Evolutionary conservation across 2,797 vertebrate genomes (phyloP).

Genomic region (Eidolon dupreanum): DNA sequence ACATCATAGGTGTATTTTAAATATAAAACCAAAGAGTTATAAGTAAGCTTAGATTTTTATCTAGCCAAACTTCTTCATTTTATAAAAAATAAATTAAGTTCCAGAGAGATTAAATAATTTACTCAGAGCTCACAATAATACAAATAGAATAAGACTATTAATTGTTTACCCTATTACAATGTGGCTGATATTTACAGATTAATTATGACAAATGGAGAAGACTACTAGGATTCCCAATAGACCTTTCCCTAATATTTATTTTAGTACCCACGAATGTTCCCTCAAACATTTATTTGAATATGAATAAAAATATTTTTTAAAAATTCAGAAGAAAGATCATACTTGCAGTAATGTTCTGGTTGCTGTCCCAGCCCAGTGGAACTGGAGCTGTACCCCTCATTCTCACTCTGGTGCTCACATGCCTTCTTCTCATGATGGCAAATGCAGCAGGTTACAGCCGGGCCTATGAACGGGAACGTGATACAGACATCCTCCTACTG

Average conservation of each 20-base stretch:
- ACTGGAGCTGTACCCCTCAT: not conserved
- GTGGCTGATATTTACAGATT: not conserved
- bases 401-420: not conserved
- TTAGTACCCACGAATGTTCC: not conserved
- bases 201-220: not conserved
- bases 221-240: not conserved
- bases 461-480: not conserved
- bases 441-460: not conserved
- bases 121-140: not conserved
- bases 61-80: not conserved
- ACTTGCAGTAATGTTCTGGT: not conserved
- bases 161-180: not conserved
- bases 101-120: not conserved
- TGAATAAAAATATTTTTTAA: not conserved
- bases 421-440: rapidly evolving
- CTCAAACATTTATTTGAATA: not conserved
- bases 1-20: not conserved
- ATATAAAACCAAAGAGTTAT: not conserved
- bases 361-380: not conserved
- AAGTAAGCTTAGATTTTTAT: not conserved
- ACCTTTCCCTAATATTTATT: not conserved
- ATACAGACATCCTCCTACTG: not conserved
- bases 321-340: not conserved
- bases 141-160: not conserved
- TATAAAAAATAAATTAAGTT: not conserved